Percentiles rank a stretch among this genome's conserved stretches.
These are phyloP conservation scores for Gorsachius goisagi DNA, from an alignment of 2,113 vertebrate species.

Conservation along the genomic window DNA sequence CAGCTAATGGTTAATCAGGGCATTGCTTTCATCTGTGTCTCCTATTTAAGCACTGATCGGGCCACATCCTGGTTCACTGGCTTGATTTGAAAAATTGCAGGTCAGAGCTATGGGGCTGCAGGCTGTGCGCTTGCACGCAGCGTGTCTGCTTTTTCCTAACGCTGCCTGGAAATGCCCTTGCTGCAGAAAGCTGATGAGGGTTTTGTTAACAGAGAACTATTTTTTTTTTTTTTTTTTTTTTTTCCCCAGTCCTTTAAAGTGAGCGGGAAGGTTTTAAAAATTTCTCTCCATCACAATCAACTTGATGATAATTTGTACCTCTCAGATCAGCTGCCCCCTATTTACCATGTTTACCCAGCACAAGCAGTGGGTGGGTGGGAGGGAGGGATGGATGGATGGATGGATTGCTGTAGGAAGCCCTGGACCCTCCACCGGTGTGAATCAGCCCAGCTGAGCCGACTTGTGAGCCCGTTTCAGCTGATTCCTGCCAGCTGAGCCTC, in stretches of 20 bases:
- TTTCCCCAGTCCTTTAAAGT: not conserved
- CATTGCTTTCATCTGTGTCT: not conserved
- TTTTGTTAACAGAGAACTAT: not conserved
- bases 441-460: not conserved
- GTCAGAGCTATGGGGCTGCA: not conserved
- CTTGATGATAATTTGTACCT: fast-evolving
- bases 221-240: not conserved
- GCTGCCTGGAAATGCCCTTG: not conserved
- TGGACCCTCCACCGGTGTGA: not conserved
- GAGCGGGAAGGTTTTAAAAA: not conserved
- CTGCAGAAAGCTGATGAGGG: not conserved
- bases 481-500: not conserved
- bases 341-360: not conserved
- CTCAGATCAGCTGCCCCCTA: not conserved
- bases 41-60: not conserved
- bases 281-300: not conserved
- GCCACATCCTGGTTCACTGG: not conserved
- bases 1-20: not conserved
- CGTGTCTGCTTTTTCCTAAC: fast-evolving
- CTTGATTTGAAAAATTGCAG: not conserved
- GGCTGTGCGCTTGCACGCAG: not conserved
- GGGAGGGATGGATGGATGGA: not conserved
- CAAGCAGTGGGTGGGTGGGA: not conserved
- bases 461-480: not conserved
- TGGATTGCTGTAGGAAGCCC: not conserved